phyloP scores from a whole-genome alignment of 2,797 vertebrate genomes.

The Myotis vivesi region DNA sequence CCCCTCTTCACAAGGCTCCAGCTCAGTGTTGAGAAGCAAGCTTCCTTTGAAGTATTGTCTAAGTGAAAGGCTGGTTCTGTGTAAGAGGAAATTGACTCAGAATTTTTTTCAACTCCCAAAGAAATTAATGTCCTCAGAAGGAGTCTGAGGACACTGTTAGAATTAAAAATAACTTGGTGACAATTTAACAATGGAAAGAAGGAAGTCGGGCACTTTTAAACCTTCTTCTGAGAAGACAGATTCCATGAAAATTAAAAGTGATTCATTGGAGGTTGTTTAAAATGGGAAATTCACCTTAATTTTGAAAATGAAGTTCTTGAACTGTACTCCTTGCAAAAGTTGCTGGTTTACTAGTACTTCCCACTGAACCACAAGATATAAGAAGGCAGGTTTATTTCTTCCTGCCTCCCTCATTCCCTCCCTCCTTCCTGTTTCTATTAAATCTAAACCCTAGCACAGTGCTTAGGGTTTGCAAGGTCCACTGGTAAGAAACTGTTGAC shows the following conservation, averaged over 20 bases:
- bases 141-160: conserved; percentile 17
- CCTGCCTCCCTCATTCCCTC: background rate
- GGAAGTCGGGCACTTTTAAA: conserved; percentile 41
- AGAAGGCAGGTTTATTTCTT: background rate
- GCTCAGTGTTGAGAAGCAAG: background rate
- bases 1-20: too few species aligned
- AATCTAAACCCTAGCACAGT: background rate
- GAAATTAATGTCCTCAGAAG: conserved; percentile 53
- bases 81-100: conserved; percentile 26
- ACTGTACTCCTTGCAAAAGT: background rate
- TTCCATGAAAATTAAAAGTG: conserved; percentile 36
- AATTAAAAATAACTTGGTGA: conserved; percentile 55
- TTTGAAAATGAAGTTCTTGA: conserved; percentile 43
- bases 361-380: background rate
- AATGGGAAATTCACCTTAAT: conserved; percentile 48
- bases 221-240: conserved; percentile 22
- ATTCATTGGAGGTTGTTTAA: background rate
- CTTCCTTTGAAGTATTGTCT: conserved; percentile 25
- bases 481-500: background rate
- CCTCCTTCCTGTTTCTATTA: background rate
- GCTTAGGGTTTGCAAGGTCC: background rate
- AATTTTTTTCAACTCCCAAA: conserved; percentile 29
- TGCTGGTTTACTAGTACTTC: background rate
- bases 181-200: conserved; percentile 15
- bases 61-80: background rate